A percentile compares a stretch with the other conserved stretches of the same genome.
phyloP scores from a whole-genome alignment of 1,140 invertebrate species.

The Armadillidium nasatum region DNA sequence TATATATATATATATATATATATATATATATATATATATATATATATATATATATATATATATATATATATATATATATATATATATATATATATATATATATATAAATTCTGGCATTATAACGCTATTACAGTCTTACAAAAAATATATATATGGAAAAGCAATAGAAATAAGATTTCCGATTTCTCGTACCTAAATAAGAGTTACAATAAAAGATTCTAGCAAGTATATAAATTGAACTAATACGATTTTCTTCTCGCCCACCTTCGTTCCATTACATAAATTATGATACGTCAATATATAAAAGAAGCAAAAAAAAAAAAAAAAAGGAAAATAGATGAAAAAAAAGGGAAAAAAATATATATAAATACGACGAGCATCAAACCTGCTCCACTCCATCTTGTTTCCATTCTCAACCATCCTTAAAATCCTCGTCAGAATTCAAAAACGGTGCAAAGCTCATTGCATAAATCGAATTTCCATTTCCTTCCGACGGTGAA shows the following conservation, averaged over 20 bases:
- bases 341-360: no score
- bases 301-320: background rate
- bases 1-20: no score
- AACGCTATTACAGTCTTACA: no score
- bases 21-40: no score
- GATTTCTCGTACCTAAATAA: background rate
- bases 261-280: background rate
- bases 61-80: no score
- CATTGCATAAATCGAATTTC: slow-evolving; percentile 1
- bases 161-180: no score
- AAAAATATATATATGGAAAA: no score
- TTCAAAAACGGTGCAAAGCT: slow-evolving; percentile 6
- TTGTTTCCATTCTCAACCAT: background rate
- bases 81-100: no score
- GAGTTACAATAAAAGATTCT: background rate
- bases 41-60: no score
- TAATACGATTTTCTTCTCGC: background rate
- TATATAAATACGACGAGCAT: no score
- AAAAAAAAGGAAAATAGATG: no score
- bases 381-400: slow-evolving; percentile 1
- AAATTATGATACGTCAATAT: slow-evolving; percentile 14
- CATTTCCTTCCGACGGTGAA: background rate
- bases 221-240: background rate
- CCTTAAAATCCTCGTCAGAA: background rate
- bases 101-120: no score